phyloP scores from a whole-genome alignment of 1,140 invertebrate species.

The Drosophila sulfurigaster region DNA sequence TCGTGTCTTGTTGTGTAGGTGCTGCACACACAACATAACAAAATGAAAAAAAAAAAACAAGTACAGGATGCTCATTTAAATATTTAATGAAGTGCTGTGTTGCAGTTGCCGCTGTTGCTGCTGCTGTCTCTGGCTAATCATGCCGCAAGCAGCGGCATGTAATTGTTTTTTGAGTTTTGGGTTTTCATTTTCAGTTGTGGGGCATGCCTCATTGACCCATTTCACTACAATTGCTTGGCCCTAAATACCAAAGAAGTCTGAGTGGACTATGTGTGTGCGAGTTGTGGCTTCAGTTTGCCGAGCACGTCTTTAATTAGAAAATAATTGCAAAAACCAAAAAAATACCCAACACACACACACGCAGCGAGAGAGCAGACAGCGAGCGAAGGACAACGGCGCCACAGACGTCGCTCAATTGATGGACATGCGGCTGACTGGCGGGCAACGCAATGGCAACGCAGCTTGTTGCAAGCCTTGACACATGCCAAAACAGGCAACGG shows the following conservation, averaged over 20 bases:
- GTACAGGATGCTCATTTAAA: slow-evolving; percentile 82
- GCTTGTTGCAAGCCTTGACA: slow-evolving; percentile 69
- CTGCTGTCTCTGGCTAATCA: slow-evolving; percentile 62
- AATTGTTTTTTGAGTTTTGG: slow-evolving; percentile 57
- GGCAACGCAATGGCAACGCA: slow-evolving; percentile 37
- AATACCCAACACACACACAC: slow-evolving; percentile 20
- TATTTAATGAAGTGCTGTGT: slow-evolving; percentile 83
- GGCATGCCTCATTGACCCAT: slow-evolving; percentile 68
- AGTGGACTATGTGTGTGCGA: slow-evolving; percentile 10
- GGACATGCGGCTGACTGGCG: slow-evolving; percentile 60
- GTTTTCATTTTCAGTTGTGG: slow-evolving; percentile 53
- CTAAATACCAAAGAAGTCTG: not conserved
- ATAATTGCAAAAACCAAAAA: slow-evolving; percentile 72
- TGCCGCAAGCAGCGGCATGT: slow-evolving; percentile 61
- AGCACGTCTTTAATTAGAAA: slow-evolving; percentile 82
- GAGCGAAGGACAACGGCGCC: slow-evolving; percentile 58
- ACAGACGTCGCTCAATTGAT: slow-evolving; percentile 60
- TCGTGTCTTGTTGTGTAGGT: slow-evolving; percentile 64
- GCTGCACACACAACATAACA: slow-evolving; percentile 38
- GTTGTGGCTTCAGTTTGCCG: slow-evolving; percentile 40
- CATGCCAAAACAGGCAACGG: slow-evolving; percentile 79
- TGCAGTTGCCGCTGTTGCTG: slow-evolving; percentile 63
- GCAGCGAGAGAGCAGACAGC: not conserved
- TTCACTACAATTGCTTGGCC: slow-evolving; percentile 33
- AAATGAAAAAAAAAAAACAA: slow-evolving; percentile 24